Base-by-base conservation (phyloP, 2,113 vertebrate species). In the Myotis yumanensis region DNA sequence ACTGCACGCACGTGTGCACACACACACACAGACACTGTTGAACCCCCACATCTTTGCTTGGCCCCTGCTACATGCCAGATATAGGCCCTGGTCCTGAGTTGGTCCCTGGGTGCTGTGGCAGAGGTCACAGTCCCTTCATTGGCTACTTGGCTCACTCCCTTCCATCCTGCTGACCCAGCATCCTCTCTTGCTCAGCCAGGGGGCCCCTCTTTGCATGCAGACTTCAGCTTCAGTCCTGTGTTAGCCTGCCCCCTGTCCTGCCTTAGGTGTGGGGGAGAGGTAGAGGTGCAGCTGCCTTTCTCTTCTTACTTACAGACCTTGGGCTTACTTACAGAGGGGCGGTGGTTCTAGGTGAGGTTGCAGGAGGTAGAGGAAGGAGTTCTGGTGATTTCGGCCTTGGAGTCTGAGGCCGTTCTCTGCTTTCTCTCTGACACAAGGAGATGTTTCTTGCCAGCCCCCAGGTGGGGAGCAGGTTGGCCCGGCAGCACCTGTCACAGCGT, bases 101-200 rank as follows among this genome's bases (percentile, higher is more conserved):
- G 30, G 82, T 52, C 30, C 75, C 54, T 35, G 16, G 2, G 6
- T 8, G 4, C 82, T 11, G 14, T 69, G 30, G 40, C 68, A 23
- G 77, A 51, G 32, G 40, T 46, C 16, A 16, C 1, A 0, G 85
- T 69, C 51, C 4, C 12, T 15, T 25, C 12, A 4, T 16, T 35
- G 28, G 20, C 59, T 57, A 11, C 5, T 20, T 12, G 25, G 51
- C 3, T 77, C 59, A 0, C 22, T 16, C 46, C 59, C 82, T 77
- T 48, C 43, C 71, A 4, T 16, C 15, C 37, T 84, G 66, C 94
- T 95, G 93, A 92, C 35, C 64, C 64, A 79, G 93, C 48, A 1
- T 11, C 71, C 57, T 14, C 17, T 37, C 30, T 30, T 4, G 48
- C 66, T 37, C 1, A 2, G 15, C 43, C 46, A 11, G 23, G 48